Evolutionary conservation across 2,797 vertebrate species (phyloP).

Genomic region (Crax fasciolata): DNA sequence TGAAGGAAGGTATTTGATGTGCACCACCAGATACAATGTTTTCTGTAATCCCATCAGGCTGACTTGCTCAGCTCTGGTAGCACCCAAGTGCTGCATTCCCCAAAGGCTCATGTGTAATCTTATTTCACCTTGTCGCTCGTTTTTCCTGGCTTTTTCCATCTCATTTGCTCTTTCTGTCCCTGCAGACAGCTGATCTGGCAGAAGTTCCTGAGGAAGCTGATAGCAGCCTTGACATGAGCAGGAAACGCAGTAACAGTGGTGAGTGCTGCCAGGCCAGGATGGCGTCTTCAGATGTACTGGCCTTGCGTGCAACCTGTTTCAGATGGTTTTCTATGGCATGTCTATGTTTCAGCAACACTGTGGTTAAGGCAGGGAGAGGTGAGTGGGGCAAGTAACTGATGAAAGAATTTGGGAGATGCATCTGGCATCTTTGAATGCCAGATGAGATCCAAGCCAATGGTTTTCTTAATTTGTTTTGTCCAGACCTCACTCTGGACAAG

Average conservation of each 20-base stretch:
- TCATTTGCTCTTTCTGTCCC: conserved; percentile 19
- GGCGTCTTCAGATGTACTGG: neutral
- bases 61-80: neutral
- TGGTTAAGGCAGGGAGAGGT: neutral
- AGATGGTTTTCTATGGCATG: neutral
- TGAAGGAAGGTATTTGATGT: neutral
- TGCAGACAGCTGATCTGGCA: conserved; percentile 91
- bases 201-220: conserved; percentile 92
- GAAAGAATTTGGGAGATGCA: neutral
- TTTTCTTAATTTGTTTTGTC: neutral
- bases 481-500: neutral
- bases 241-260: conserved; percentile 94
- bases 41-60: neutral
- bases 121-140: accelerated
- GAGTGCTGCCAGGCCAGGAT: conserved; percentile 55
- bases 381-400: neutral
- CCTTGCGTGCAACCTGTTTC: neutral
- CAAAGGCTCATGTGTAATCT: neutral
- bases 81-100: neutral
- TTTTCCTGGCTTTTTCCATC: neutral
- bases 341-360: neutral
- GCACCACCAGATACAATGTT: neutral
- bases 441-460: neutral
- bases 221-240: conserved; percentile 83
- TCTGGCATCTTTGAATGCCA: neutral